Evolutionary conservation across 2,113 vertebrate genomes (phyloP), one percentile per base, ranked within the genome.

Genomic region (Polyodon spathula): DNA sequence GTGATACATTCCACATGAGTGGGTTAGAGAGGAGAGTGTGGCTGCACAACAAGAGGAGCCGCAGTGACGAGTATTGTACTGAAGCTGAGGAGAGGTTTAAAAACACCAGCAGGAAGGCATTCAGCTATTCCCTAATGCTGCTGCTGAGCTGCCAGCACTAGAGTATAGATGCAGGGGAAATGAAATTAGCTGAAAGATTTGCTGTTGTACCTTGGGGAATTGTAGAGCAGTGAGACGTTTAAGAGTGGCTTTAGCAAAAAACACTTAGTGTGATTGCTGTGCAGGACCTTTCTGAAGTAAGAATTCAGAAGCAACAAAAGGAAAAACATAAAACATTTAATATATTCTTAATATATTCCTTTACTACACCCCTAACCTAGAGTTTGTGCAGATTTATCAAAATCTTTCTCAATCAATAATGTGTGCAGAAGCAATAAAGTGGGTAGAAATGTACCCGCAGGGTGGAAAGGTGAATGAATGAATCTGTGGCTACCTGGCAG

Each of bases 401-500:
- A 27, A 27, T 3, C 27, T 27, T 27, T 27, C 27, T 27, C 27
- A 27, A 27, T 27, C 27, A 27, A 27, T 27, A 27, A 2, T 27
- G 27, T 3, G 27, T 27, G 27, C 27, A 27, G 27, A 27, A 27
- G 27, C 27, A 27, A 2, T 27, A 27, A 27, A 27, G 27, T 3
- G 3, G 42, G 12, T 14, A 17, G 68, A 66, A 10, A 62, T 69
- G 70, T 52, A n/a, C 7, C 17, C 16, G 44, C 40, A 56, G 1
- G 40, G 40, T 16, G 50, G 38, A 12, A 46, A 41, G 6, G 8
- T 15, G 37, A 11, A 43, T 50, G 6, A 15, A 27, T 39, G 11
- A 11, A 44, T 12, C 8, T 44, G 55, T 37, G 27, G 40, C 8
- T 87, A 98, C 96, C 95, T 93, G 81, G 86, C 80, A 0, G 85